Percentiles rank a stretch among this genome's conserved stretches.
Evolutionary conservation across 2,113 vertebrate genomes (phyloP).

Genomic region (Oncorhynchus mykiss): DNA sequence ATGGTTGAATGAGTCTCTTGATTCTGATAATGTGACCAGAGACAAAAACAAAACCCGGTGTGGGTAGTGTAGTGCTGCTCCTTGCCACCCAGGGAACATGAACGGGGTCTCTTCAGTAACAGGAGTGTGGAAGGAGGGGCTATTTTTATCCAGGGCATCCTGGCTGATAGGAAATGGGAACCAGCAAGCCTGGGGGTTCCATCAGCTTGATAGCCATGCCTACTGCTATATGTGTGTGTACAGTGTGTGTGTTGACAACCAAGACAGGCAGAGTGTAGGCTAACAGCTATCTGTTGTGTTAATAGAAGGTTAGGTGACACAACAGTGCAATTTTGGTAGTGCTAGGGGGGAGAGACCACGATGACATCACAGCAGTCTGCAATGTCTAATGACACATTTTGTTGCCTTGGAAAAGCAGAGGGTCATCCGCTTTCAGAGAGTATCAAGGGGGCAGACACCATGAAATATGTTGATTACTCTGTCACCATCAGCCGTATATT

Average conservation of each 20-base stretch:
- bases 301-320: not conserved
- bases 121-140: conserved; percentile 32
- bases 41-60: too few relatives aligned
- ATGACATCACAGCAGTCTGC: not conserved
- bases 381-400: conserved; percentile 8
- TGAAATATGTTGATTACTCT: too few relatives aligned
- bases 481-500: too few relatives aligned
- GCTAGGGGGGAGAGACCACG: conserved; percentile 5
- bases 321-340: not conserved
- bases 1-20: too few relatives aligned
- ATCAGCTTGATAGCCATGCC: conserved; percentile 9
- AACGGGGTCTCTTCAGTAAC: conserved; percentile 19
- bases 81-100: conserved; percentile 19
- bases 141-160: conserved; percentile 75
- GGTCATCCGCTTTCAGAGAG: conserved; percentile 1
- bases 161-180: conserved; percentile 68
- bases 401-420: conserved; percentile 36
- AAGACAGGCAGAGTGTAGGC: too few relatives aligned
- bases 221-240: not conserved
- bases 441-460: conserved; percentile 2
- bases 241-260: too few relatives aligned
- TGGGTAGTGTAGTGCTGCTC: too few relatives aligned
- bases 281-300: not conserved
- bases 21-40: too few relatives aligned
- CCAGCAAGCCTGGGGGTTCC: conserved; percentile 23